Evolutionary conservation across 2,113 vertebrate genomes (phyloP), one percentile per base, ranked within the genome.

Genomic region (Forbesichthys papilliferus): DNA sequence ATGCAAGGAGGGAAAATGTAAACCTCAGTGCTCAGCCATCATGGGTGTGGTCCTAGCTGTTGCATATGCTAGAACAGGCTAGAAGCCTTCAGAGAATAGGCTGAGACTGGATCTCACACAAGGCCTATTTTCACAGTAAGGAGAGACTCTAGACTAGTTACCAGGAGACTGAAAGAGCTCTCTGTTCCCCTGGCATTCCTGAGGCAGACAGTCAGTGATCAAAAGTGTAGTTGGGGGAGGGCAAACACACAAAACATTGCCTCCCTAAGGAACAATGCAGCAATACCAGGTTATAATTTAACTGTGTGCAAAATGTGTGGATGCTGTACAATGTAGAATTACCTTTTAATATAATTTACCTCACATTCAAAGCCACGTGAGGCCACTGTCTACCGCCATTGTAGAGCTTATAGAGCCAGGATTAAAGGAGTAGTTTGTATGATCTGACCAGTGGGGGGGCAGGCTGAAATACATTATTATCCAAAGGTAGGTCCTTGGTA

Each of bases 111-210:
- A 87, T 89, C 93, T 92, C 95, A 85, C 66, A 76, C 73, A 61
- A 64, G 75, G 46, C 81, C 75, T 95, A 90, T 95, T 96, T 95
- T 93, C 88, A 87, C 84, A 94, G 93, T 66, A 85, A 87, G 86
- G 78, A 74, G 81, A 88, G 86, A 72, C 55, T 65, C 5, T 20
- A 2, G 18, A 81, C 56, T 34, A 62, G 74, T 70, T 64, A 85
- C 81, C 82, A 80, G 69, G 2, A 9, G 73, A 61, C 87, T 97
- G 89, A 98, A 96, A 94, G 94, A 89, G 82, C 65, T 75, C 83
- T 89, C 92, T 96, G 95, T 96, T 94, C 71, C 57, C 53, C 68
- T 87, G 89, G 85, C 90, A 93, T 93, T 91, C 86, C 88, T 86
- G 73, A 82, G 61, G 1, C 68, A 69, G 81, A 82, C 56, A 55